Evolutionary conservation across 2,113 vertebrate species (phyloP).

Genomic region (Nycticebus coucang): DNA sequence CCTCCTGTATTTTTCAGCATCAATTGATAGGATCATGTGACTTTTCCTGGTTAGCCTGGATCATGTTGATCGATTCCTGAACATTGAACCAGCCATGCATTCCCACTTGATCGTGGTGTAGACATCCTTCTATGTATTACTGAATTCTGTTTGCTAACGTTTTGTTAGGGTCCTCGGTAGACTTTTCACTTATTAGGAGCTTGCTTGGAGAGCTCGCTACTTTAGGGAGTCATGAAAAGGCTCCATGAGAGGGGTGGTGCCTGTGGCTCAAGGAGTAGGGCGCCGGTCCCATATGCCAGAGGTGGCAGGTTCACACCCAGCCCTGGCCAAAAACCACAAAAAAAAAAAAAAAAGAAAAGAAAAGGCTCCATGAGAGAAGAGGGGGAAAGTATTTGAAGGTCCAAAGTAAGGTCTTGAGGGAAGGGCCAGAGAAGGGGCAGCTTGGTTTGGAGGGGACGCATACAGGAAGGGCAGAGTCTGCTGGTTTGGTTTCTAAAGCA

Average conservation of each 20-base stretch:
- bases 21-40: accelerated
- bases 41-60: background rate
- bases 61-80: background rate
- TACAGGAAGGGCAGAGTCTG: background rate
- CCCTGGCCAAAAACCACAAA: too few species aligned
- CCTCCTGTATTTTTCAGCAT: background rate
- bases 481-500: background rate
- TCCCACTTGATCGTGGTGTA: background rate
- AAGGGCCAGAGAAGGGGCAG: background rate
- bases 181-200: accelerated
- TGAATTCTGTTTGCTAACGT: background rate
- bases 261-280: too few species aligned
- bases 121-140: accelerated
- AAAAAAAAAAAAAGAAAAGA: too few species aligned
- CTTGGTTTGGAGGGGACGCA: background rate
- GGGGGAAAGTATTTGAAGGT: accelerated
- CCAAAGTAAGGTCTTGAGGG: background rate
- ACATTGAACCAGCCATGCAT: accelerated
- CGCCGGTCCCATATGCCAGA: too few species aligned
- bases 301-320: too few species aligned
- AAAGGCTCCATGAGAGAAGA: too few species aligned
- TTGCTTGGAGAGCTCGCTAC: background rate
- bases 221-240: background rate
- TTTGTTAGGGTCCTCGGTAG: background rate
- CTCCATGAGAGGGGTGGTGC: too few species aligned